A percentile compares a stretch with the other conserved stretches of the same genome.
Conservation (phyloP, 2,888 invertebrate species). For the Bugula neritina region DNA sequence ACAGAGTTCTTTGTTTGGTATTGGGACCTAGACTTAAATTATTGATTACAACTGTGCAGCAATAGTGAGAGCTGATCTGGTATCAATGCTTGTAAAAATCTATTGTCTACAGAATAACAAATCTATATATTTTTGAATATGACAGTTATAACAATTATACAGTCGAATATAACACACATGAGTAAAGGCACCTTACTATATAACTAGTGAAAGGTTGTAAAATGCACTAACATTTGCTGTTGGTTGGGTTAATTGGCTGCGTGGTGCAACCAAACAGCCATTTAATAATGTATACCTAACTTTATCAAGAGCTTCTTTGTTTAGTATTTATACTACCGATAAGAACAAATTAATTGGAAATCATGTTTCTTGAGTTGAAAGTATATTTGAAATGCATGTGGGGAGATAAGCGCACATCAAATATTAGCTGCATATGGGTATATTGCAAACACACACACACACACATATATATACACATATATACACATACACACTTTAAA, state of each 20-base stretch:
- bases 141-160: no score
- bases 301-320: not conserved
- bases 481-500: not conserved
- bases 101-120: no score
- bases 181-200: no score
- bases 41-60: not conserved
- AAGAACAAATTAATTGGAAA: not conserved
- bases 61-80: not conserved
- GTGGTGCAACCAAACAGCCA: not conserved
- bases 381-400: not conserved
- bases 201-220: no score
- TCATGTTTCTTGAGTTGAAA: not conserved
- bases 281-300: not conserved
- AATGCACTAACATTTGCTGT: no score
- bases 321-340: not conserved
- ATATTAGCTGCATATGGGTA: not conserved
- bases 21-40: conserved; percentile 12
- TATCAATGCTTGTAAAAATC: not conserved
- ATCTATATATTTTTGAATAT: no score
- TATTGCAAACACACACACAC: no score
- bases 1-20: conserved; percentile 6
- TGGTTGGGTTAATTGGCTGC: not conserved
- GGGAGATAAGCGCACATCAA: not conserved
- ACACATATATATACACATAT: no score
- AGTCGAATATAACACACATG: no score